Evolutionary conservation across 2,113 vertebrate species (phyloP).

Genomic region (Diphyllodes magnificus): DNA sequence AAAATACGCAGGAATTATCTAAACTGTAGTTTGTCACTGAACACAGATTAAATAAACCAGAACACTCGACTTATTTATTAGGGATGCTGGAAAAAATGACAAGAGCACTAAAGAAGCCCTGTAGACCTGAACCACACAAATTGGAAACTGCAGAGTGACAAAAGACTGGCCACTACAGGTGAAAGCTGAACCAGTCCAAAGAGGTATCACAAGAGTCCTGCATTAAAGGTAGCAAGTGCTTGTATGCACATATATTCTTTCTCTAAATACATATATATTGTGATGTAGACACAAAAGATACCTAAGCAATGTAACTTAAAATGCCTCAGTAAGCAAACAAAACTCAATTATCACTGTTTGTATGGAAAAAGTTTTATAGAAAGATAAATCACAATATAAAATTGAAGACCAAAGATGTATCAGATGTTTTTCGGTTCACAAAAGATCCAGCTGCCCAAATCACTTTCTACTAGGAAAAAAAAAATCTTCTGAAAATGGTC

Average conservation of each 20-base stretch:
- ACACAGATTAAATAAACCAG: not conserved
- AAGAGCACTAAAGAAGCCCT: not conserved
- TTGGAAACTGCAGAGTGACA: not conserved
- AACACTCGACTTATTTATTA: not conserved
- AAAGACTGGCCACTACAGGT: not conserved
- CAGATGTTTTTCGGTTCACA: not conserved
- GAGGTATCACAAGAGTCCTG: not conserved
- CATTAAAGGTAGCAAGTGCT: not conserved
- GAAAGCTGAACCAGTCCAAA: not conserved
- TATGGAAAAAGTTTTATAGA: not conserved
- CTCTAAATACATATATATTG: not conserved
- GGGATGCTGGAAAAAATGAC: not conserved
- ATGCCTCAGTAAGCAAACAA: not conserved
- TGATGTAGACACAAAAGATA: not conserved
- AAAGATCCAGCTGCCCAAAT: not conserved
- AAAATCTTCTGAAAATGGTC: not conserved
- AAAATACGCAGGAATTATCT: not conserved
- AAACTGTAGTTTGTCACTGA: not conserved
- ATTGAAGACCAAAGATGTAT: not conserved
- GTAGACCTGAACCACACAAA: not conserved
- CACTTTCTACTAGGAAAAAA: not conserved
- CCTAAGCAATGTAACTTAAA: not conserved
- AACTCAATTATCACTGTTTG: not conserved
- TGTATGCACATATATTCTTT: fast-evolving
- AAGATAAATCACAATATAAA: not conserved